Base-by-base conservation (phyloP, 1,140 invertebrate genomes). In the Calephelis nemesis region DNA sequence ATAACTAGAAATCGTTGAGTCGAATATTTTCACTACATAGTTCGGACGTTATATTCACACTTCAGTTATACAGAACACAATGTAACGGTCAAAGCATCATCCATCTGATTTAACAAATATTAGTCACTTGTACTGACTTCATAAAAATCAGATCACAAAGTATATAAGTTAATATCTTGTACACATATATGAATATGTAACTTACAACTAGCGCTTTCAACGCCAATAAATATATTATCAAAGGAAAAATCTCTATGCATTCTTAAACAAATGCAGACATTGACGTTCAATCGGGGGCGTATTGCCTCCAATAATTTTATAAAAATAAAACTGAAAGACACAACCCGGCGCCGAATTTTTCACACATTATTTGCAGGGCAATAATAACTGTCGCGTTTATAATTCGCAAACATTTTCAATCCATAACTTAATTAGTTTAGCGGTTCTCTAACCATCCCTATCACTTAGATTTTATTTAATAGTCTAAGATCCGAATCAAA, bases 251-350 rank as follows among this genome's bases (percentile, higher is more conserved):
- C 64, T 82, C 74, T 83, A 79, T 80, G 84, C 86, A 88, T 87
- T 88, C 75, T 88, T 88, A 86, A 88, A 88, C 84, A 88, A 87
- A 87, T 88, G 84, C 85, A 83, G 77, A 75, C 75, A 68, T 76
- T 74, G 78, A 77, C 75, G 67, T 78, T 70, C 76, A 69, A 84
- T 81, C 76, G 74, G 75, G 71, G 79, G 68, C 72, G 19, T 62
- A 30, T 47, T 65, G 71, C 72, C 78, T 74, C 79, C 76, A 81
- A 84, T 83, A 81, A 74, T 74, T 82, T 72, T 85, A 83, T 79
- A 86, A 86, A 85, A 85, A 83, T 82, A 84, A 77, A 76, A 82
- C 83, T 85, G 82, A 85, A 82, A 84, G 81, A 86, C 73, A 74
- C 83, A 87, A 89, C 83, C 78, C 85, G 74, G 79, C 79, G 81